Evolutionary conservation across 2,888 invertebrate species (phyloP), one percentile per base, ranked within the genome.

Genomic region (Cephus pygmeus): DNA sequence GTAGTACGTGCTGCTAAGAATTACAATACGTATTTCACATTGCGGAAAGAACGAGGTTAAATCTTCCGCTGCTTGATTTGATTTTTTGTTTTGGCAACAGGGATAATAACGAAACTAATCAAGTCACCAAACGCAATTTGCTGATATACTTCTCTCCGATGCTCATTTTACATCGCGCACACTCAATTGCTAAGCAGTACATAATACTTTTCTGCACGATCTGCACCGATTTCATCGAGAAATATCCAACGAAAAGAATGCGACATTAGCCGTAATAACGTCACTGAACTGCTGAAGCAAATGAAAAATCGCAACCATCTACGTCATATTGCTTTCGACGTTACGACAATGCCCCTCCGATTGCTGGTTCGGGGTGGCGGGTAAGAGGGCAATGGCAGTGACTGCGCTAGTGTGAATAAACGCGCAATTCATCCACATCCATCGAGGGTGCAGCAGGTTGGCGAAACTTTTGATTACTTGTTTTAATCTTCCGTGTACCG

Each of bases 401-500:
- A 15, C 36, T 40, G 36, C 36, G 36, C 36, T 15, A 40, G 36
- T 40, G 36, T 15, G 36, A 73, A 80, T 81, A 82, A 83, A 82
- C 84, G 85, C 87, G 89, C 89, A 90, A 90, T 88, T 88, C 90
- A 90, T 89, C 88, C 88, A 89, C 88, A 89, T 89, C 88, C 87
- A 89, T 89, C 86, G 83, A 83, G 88, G 88, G 79, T 74, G 77
- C 69, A 71, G 69, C 85, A 85, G 87, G 87, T 87, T 87, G 88
- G 85, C 79, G 84, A 88, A 87, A 89, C 90, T 91, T 91, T 90
- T 91, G 91, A 91, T 91, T 91, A 91, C 91, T 91, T 91, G 91
- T 91, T 91, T 91, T 91, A 91, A 91, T 91, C 91, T 91, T 91
- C 90, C 89, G 89, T 89, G 90, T 89, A 87, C 89, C 88, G 36